Percentiles rank a stretch among this genome's conserved stretches.
These are phyloP conservation scores for Pediacus dermestoides DNA, from an alignment of 2,888 invertebrate genomes.

Conservation along the genomic window DNA sequence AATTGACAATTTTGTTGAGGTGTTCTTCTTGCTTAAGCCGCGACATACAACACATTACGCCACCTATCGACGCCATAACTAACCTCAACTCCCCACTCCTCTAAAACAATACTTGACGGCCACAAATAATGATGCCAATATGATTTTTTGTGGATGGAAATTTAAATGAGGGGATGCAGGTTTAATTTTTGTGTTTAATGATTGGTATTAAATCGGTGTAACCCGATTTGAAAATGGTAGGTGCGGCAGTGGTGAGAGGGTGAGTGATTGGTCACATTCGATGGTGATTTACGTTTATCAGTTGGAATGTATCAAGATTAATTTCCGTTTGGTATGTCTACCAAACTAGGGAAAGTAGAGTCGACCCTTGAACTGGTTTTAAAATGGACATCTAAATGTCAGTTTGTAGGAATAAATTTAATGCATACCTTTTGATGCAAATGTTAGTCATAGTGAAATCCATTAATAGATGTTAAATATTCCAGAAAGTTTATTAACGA, in stretches of 20 bases:
- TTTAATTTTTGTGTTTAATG: too few species aligned
- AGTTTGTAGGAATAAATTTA: slow-evolving; percentile 26
- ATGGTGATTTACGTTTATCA: slow-evolving; percentile 26
- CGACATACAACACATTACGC: too few species aligned
- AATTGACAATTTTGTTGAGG: too few species aligned
- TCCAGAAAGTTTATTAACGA: slow-evolving; percentile 40
- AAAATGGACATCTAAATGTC: slow-evolving; percentile 26
- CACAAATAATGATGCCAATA: too few species aligned
- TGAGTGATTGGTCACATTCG: slow-evolving; percentile 27
- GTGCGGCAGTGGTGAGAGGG: slow-evolving; percentile 11
- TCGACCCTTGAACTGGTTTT: slow-evolving; percentile 22
- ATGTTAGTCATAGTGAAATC: slow-evolving; percentile 34
- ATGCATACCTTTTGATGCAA: slow-evolving; percentile 34
- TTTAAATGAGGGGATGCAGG: too few species aligned
- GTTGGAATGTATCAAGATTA: slow-evolving; percentile 27
- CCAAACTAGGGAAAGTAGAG: slow-evolving; percentile 20
- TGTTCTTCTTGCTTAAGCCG: too few species aligned
- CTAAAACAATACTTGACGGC: too few species aligned
- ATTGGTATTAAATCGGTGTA: slow-evolving; percentile 5
- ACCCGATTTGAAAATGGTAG: slow-evolving; percentile 1
- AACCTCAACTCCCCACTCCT: too few species aligned
- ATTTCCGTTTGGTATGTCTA: slow-evolving; percentile 23
- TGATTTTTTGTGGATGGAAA: too few species aligned
- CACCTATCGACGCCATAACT: too few species aligned
- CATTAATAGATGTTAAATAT: slow-evolving; percentile 43